Conservation (phyloP, 2,888 invertebrate genomes). For the Zhuqinia jingwanae region DNA sequence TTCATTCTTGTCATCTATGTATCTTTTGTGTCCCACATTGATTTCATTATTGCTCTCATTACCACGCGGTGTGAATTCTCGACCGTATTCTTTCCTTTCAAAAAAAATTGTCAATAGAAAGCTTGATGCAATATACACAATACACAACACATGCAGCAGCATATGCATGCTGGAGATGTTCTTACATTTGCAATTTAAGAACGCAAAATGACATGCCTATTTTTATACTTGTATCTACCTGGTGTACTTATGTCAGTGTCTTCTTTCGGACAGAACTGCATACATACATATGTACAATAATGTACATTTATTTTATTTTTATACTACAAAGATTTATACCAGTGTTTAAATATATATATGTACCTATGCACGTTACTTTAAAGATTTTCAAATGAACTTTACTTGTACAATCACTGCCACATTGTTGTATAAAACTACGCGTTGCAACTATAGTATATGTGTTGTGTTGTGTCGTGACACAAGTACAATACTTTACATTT, state of each 20-base stretch:
- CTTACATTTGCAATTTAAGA: too few relatives aligned
- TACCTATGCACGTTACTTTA: too few relatives aligned
- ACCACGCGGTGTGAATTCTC: constrained; percentile 6
- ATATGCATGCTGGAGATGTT: too few relatives aligned
- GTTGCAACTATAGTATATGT: not conserved
- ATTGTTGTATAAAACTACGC: constrained; percentile 26
- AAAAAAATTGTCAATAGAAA: not conserved
- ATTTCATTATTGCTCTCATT: constrained; percentile 10
- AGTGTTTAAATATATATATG: too few relatives aligned
- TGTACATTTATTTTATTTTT: too few relatives aligned
- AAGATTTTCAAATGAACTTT: not conserved
- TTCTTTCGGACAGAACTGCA: too few relatives aligned
- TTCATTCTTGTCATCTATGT: too few relatives aligned
- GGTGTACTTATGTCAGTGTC: too few relatives aligned
- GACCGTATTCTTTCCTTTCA: not conserved
- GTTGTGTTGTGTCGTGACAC: constrained; percentile 60
- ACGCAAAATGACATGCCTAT: too few relatives aligned
- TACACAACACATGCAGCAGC: not conserved
- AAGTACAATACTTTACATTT: constrained; percentile 62
- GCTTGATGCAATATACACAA: not conserved
- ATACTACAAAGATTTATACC: too few relatives aligned
- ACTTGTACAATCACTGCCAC: not conserved
- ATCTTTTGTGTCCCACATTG: constrained; percentile 32
- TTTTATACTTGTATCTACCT: too few relatives aligned
- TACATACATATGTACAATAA: too few relatives aligned